Percentiles rank a stretch among this genome's conserved stretches.
These are phyloP conservation scores for Otus sunia DNA, from an alignment of 2,113 vertebrate genomes.

Conservation along the genomic window DNA sequence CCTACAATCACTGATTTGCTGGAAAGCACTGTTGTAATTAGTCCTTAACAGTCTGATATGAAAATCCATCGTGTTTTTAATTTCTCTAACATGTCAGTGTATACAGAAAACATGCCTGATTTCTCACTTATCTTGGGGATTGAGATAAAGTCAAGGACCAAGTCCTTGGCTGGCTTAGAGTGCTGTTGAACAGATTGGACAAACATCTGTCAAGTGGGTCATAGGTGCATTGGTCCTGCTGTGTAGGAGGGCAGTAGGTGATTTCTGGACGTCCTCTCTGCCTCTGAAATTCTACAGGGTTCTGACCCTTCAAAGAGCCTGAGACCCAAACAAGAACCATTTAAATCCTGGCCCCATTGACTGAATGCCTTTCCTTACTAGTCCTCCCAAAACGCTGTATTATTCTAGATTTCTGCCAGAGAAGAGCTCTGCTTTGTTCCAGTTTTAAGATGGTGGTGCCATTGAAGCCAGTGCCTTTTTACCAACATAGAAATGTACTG, in stretches of 20 bases:
- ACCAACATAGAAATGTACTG: background rate
- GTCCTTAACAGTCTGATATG: conserved; percentile 70
- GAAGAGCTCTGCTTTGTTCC: background rate
- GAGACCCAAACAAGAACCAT: background rate
- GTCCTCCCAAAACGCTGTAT: background rate
- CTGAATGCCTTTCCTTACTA: background rate
- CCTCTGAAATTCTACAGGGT: background rate
- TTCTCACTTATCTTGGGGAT: conserved; percentile 47
- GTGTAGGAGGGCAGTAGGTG: background rate
- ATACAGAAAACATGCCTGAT: conserved; percentile 61
- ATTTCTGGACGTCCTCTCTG: background rate
- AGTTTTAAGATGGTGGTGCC: background rate
- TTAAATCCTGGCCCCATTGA: background rate
- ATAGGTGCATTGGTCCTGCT: background rate
- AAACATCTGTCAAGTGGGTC: background rate
- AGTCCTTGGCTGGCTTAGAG: background rate
- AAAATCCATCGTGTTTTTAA: conserved; percentile 68
- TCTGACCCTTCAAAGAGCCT: background rate
- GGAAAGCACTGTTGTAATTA: conserved; percentile 77
- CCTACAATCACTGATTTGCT: conserved; percentile 75
- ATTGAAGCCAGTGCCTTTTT: background rate
- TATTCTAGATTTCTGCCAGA: background rate
- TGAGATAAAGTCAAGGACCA: conserved; percentile 55
- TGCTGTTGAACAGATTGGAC: background rate
- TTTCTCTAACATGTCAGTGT: conserved; percentile 64